These are phyloP conservation scores for Nebria salina DNA, from an alignment of 2,888 invertebrate species.

Conservation along the genomic window DNA sequence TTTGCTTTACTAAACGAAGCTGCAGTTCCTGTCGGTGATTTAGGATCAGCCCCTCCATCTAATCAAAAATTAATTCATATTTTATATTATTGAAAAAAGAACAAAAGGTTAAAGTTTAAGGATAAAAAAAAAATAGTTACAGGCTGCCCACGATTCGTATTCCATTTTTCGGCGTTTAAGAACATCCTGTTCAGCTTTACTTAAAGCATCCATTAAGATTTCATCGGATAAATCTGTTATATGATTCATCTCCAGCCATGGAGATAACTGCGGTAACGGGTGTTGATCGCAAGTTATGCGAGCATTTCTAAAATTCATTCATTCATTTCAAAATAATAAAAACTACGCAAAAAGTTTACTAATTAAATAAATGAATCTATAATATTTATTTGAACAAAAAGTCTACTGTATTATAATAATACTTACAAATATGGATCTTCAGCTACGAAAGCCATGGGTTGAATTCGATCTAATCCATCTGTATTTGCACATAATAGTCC, in stretches of 20 bases:
- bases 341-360: neutral
- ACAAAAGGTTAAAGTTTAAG: neutral
- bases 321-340: conserved; percentile 6
- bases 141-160: conserved; percentile 80
- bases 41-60: conserved; percentile 86
- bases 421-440: conserved; percentile 87
- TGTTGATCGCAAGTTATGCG: conserved; percentile 80
- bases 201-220: conserved; percentile 77
- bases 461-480: conserved; percentile 75
- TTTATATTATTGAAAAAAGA: conserved; percentile 17
- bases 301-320: conserved; percentile 68
- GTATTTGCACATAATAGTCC: conserved; percentile 83
- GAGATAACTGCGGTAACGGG: conserved; percentile 71
- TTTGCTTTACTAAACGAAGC: conserved; percentile 93
- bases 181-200: conserved; percentile 82
- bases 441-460: conserved; percentile 85
- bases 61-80: conserved; percentile 47
- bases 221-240: conserved; percentile 76
- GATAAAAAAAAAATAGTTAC: conserved; percentile 63
- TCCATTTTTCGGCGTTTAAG: conserved; percentile 80
- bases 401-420: neutral
- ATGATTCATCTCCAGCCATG: conserved; percentile 76
- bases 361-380: conserved; percentile 10
- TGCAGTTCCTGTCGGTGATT: conserved; percentile 86
- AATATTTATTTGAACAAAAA: neutral